phyloP scores from a whole-genome alignment of 2,797 vertebrate species.

The Pangasius krempfi region DNA sequence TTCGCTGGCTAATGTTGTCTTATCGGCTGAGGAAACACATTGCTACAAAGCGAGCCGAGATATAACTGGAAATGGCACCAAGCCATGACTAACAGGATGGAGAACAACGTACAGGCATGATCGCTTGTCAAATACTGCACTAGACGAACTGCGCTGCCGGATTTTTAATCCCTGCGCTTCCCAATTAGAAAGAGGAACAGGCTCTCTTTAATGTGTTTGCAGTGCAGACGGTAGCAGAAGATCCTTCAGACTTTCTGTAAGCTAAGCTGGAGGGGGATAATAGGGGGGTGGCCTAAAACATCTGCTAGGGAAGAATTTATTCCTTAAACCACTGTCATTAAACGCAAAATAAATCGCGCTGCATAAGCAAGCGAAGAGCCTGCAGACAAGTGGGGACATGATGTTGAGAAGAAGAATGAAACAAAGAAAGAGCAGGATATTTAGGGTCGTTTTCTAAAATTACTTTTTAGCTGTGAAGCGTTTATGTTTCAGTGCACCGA shows the following conservation, averaged over 20 bases:
- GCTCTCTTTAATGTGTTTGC: not conserved
- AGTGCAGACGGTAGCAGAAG: conserved; percentile 14
- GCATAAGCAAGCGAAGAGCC: conserved; percentile 53
- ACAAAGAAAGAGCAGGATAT: not conserved
- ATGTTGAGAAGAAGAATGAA: conserved; percentile 16
- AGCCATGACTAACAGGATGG: conserved; percentile 24
- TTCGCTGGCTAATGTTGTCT: conserved; percentile 60
- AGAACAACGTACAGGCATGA: not conserved
- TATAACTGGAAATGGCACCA: conserved; percentile 42
- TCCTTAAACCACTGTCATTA: conserved; percentile 71
- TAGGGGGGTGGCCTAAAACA: conserved; percentile 60
- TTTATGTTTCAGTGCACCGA: not conserved
- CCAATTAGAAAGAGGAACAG: not conserved
- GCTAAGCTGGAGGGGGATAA: conserved; percentile 47
- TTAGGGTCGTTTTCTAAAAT: not conserved
- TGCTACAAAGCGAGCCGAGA: conserved; percentile 50
- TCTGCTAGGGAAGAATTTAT: conserved; percentile 70
- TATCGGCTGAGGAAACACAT: conserved; percentile 72
- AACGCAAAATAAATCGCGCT: conserved; percentile 62
- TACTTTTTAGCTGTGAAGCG: not conserved
- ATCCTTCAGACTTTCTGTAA: conserved; percentile 25
- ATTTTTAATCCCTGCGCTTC: not conserved
- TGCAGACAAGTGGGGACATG: conserved; percentile 57
- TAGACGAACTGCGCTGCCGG: not conserved
- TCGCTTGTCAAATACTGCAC: not conserved